Conservation (phyloP, 2,888 invertebrate species). For the Melipona beecheii region DNA sequence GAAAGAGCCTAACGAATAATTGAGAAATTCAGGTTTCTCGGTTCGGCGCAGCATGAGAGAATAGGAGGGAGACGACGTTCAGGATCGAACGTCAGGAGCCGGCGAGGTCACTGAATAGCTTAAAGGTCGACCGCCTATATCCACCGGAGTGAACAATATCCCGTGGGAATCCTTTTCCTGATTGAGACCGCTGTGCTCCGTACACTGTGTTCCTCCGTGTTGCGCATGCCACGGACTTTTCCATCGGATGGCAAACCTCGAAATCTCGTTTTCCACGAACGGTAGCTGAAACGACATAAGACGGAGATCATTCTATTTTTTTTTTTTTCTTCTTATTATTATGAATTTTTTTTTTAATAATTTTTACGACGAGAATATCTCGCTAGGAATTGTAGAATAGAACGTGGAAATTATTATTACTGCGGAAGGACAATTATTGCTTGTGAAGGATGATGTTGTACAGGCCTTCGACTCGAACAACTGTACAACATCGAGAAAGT, state of each 20-base stretch:
- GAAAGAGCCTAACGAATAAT: slow-evolving; percentile 30
- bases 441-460: too few relatives aligned
- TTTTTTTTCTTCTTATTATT: too few relatives aligned
- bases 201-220: slow-evolving; percentile 26
- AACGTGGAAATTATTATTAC: too few relatives aligned
- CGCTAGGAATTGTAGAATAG: too few relatives aligned
- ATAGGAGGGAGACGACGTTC: slow-evolving; percentile 16
- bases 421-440: too few relatives aligned
- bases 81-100: slow-evolving; percentile 57
- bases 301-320: slow-evolving; percentile 4
- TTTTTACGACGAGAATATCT: too few relatives aligned
- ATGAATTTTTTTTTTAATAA: too few relatives aligned
- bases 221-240: slow-evolving; percentile 19
- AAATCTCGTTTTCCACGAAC: slow-evolving; percentile 39
- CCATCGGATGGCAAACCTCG: slow-evolving; percentile 16
- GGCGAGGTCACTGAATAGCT: slow-evolving; percentile 59
- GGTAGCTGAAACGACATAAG: not conserved
- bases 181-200: slow-evolving; percentile 53
- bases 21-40: slow-evolving; percentile 47
- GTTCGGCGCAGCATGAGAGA: slow-evolving; percentile 7
- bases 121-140: slow-evolving; percentile 61
- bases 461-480: too few relatives aligned
- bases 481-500: too few relatives aligned
- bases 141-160: slow-evolving; percentile 65
- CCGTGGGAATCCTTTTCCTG: slow-evolving; percentile 67